These are phyloP conservation scores for Alsophila aescularia DNA, from an alignment of 2,888 invertebrate species.

Conservation along the genomic window DNA sequence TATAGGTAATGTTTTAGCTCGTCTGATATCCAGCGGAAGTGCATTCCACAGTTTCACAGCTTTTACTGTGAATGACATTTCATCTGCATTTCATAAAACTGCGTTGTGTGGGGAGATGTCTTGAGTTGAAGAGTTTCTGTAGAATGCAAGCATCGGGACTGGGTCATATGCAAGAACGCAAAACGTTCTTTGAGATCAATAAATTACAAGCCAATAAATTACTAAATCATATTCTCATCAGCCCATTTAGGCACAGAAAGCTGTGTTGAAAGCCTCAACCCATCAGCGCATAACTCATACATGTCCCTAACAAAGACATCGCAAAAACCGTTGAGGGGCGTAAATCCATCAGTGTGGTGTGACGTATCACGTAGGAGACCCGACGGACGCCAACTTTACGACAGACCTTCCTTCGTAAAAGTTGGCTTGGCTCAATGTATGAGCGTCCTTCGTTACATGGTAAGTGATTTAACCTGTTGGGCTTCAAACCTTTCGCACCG, in stretches of 20 bases:
- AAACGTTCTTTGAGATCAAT: no score
- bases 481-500: background rate
- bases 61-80: no score
- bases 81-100: no score
- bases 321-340: conserved; percentile 60
- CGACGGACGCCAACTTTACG: conserved; percentile 68
- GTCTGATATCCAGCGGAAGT: no score
- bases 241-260: background rate
- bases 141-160: no score
- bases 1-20: no score
- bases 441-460: background rate
- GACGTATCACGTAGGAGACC: conserved; percentile 72
- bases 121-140: no score
- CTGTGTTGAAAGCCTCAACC: conserved; percentile 1
- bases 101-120: no score
- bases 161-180: no score
- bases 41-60: no score
- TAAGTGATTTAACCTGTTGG: background rate
- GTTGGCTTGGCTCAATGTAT: conserved; percentile 45
- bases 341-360: conserved; percentile 73
- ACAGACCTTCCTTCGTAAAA: conserved; percentile 68
- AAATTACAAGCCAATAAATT: no score
- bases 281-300: conserved; percentile 26
- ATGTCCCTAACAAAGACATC: conserved; percentile 54
- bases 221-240: no score